These are phyloP conservation scores for Dioctria rufipes DNA, from an alignment of 2,888 invertebrate genomes.

Conservation along the genomic window DNA sequence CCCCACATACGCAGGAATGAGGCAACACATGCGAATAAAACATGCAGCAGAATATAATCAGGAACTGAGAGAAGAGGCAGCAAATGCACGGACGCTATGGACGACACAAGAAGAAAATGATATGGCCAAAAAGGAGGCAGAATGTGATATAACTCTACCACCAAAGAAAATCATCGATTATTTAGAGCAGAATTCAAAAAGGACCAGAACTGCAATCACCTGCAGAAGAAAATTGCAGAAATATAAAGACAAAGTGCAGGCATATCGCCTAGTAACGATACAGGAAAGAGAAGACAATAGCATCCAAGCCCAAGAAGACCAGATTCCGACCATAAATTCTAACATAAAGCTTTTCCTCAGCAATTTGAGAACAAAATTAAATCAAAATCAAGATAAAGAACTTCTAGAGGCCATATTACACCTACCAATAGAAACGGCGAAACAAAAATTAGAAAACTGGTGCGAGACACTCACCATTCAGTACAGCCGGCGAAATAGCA, in stretches of 20 bases:
- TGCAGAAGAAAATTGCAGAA: neutral
- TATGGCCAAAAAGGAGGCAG: neutral
- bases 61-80: neutral
- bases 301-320: neutral
- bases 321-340: neutral
- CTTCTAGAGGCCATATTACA: neutral
- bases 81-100: neutral
- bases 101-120: neutral
- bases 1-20: neutral
- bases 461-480: no score
- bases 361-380: neutral
- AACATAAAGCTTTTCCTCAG: neutral
- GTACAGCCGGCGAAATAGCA: neutral
- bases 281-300: neutral
- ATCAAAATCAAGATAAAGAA: no score
- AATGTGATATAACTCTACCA: no score
- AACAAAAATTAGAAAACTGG: no score
- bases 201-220: neutral
- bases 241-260: no score
- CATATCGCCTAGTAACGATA: no score
- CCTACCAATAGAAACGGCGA: no score
- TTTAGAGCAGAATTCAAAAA: neutral
- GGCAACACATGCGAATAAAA: neutral
- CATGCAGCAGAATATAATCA: slow-evolving; percentile 10
- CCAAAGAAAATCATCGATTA: neutral